Conservation (phyloP, 2,888 invertebrate species). For the Tricholauxania praeusta region DNA sequence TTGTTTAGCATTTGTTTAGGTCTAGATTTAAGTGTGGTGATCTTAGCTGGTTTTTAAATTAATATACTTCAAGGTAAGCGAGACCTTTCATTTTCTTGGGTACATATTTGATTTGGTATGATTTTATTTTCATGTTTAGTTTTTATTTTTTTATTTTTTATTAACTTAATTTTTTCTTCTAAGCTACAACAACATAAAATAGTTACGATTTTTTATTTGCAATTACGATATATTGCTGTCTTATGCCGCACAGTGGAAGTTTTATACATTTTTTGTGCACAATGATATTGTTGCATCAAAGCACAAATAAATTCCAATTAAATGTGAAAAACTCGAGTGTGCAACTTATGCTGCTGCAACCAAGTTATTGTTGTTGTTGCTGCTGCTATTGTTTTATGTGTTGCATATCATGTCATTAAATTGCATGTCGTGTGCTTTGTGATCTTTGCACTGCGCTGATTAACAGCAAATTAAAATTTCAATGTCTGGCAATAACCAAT, state of each 20-base stretch:
- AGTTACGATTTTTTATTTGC: too few species aligned
- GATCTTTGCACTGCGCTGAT: background rate
- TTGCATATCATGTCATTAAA: background rate
- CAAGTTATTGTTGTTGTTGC: background rate
- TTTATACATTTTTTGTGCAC: too few species aligned
- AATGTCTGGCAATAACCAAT: slow-evolving; percentile 15
- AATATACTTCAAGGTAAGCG: slow-evolving; percentile 49
- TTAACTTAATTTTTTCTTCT: background rate
- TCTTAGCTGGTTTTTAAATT: slow-evolving; percentile 19
- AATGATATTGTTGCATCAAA: too few species aligned
- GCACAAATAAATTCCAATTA: too few species aligned
- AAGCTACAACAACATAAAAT: background rate
- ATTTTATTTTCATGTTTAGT: background rate
- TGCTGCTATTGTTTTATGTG: slow-evolving; percentile 20
- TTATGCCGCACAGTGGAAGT: too few species aligned
- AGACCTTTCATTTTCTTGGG: slow-evolving; percentile 51
- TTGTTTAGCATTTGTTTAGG: slow-evolving; percentile 8
- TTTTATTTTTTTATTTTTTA: background rate
- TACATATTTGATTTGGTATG: background rate
- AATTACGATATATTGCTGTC: too few species aligned
- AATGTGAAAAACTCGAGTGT: too few species aligned
- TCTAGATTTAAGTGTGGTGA: slow-evolving; percentile 10
- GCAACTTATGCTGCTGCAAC: too few species aligned
- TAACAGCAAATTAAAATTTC: background rate
- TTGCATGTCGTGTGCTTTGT: slow-evolving; percentile 29